Evolutionary conservation across 2,797 vertebrate species (phyloP).

Genomic region (Xiphophorus birchmanni): DNA sequence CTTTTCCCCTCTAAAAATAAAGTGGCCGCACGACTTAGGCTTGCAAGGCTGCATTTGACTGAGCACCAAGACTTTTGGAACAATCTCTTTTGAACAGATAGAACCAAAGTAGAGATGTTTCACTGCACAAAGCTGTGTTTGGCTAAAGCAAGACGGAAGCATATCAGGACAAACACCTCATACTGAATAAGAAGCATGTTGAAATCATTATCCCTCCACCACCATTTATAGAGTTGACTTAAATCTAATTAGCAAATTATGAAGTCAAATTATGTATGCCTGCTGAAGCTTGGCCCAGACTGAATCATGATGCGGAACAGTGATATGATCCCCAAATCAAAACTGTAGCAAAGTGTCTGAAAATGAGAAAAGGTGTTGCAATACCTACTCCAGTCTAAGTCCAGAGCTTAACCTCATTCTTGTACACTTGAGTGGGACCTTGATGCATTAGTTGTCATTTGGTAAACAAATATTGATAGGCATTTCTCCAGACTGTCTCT

Average conservation of each 20-base stretch:
- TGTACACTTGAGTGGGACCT: too few species aligned
- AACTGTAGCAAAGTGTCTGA: background rate
- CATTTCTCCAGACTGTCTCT: background rate
- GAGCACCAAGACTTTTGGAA: background rate
- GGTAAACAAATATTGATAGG: background rate
- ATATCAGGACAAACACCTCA: background rate
- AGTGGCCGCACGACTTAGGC: background rate
- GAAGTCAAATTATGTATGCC: background rate
- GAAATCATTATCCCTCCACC: background rate
- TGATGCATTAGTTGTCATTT: background rate
- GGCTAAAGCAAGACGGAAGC: background rate
- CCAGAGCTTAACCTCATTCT: background rate
- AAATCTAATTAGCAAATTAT: background rate
- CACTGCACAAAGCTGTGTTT: background rate
- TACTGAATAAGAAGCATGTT: background rate
- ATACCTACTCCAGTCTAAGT: background rate
- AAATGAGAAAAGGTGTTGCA: background rate
- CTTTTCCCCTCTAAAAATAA: background rate
- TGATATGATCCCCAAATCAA: background rate
- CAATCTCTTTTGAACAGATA: background rate
- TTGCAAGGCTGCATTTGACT: background rate
- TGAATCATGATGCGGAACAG: background rate
- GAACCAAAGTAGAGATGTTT: background rate
- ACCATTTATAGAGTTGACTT: background rate
- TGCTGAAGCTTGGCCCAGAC: background rate